Evolutionary conservation across 2,888 invertebrate species (phyloP).

Genomic region (Agrilus biguttatus): DNA sequence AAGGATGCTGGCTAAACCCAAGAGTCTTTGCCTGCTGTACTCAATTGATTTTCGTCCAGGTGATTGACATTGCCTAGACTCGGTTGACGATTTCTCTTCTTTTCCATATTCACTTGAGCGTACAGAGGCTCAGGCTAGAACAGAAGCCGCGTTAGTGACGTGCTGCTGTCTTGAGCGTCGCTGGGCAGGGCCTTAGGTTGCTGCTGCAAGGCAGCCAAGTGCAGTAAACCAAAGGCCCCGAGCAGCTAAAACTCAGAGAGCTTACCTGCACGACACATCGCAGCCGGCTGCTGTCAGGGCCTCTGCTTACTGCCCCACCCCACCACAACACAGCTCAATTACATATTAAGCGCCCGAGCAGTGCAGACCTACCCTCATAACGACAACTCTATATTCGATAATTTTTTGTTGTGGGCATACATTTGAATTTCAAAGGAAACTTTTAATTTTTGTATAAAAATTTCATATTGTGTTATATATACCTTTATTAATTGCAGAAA

Average conservation of each 20-base stretch:
- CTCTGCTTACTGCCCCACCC: slow-evolving; percentile 24
- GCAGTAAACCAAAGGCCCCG: slow-evolving; percentile 33
- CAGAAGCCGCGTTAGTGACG: slow-evolving; percentile 13
- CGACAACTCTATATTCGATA: no score
- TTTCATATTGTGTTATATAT: no score
- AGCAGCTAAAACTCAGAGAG: slow-evolving; percentile 27
- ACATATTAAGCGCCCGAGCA: neutral
- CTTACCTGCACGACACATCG: slow-evolving; percentile 27
- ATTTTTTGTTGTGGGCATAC: no score
- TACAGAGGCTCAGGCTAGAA: slow-evolving; percentile 43
- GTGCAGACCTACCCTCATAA: no score
- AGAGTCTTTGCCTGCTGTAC: slow-evolving; percentile 30
- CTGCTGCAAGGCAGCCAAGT: slow-evolving; percentile 20
- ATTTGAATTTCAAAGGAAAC: no score
- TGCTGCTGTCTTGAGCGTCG: slow-evolving; percentile 12
- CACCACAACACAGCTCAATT: slow-evolving; percentile 22
- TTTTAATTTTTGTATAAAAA: no score
- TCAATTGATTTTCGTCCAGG: slow-evolving; percentile 19
- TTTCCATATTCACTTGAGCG: slow-evolving; percentile 51
- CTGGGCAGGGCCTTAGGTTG: slow-evolving; percentile 31
- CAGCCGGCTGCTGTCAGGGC: slow-evolving; percentile 24
- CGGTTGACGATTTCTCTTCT: slow-evolving; percentile 41
- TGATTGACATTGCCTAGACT: slow-evolving; percentile 26
- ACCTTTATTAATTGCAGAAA: no score
- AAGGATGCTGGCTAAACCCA: slow-evolving; percentile 25